A percentile compares a stretch with the other conserved stretches of the same genome.
Conservation (phyloP, 2,888 invertebrate species). For the Folsomia manolachei region DNA sequence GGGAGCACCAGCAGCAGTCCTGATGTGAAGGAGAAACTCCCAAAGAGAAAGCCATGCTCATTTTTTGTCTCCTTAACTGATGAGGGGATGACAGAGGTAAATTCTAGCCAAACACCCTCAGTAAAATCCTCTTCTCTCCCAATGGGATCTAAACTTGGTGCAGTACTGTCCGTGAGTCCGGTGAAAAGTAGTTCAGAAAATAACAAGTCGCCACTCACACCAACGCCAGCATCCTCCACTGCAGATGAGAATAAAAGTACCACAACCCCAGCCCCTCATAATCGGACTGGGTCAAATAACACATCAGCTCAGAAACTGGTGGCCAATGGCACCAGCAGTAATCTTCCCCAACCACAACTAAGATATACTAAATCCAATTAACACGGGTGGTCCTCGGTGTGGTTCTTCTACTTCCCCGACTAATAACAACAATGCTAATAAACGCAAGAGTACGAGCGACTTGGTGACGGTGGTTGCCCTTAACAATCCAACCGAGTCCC, state of each 20-base stretch:
- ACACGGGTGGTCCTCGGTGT: neutral
- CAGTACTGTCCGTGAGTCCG: neutral
- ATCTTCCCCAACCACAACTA: conserved; percentile 12
- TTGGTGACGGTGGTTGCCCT: conserved; percentile 15
- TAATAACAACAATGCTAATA: conserved; percentile 9
- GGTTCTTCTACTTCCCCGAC: neutral
- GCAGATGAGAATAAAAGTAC: neutral
- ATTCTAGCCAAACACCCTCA: no score
- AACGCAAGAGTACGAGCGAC: conserved; percentile 18
- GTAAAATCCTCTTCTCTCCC: conserved; percentile 9
- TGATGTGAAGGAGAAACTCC: neutral
- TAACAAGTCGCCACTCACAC: neutral
- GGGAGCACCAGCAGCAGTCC: neutral
- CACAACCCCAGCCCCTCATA: neutral
- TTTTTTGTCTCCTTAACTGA: conserved; percentile 47
- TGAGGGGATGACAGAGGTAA: neutral
- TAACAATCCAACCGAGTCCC: neutral
- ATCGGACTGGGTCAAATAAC: neutral
- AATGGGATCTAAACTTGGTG: conserved; percentile 4
- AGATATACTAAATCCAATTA: conserved; percentile 21
- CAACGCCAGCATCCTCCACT: neutral
- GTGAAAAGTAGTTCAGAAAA: neutral
- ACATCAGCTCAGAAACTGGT: neutral
- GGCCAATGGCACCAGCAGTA: neutral
- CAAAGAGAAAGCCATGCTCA: conserved; percentile 44